Evolutionary conservation across 2,113 vertebrate genomes (phyloP).

Genomic region (Ophthalmolycus amberensis): DNA sequence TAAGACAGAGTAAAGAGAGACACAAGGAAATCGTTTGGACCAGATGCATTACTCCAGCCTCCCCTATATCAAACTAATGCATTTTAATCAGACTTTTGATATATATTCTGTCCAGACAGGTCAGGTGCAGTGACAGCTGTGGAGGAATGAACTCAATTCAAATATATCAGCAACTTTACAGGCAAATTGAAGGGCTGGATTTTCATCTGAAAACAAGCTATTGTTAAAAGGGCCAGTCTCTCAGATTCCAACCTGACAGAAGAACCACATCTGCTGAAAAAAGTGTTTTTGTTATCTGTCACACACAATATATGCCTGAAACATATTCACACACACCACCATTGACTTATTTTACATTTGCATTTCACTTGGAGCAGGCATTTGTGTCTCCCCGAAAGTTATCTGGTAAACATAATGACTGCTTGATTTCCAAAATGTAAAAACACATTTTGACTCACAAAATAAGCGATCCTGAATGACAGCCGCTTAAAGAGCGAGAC

Average conservation of each 20-base stretch:
- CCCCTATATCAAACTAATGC: conserved; percentile 24
- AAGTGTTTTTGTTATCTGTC: conserved; percentile 22
- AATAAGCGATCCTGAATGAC: conserved; percentile 55
- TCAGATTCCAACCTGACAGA: conserved; percentile 52
- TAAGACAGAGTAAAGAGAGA: neutral
- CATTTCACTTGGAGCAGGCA: conserved; percentile 34
- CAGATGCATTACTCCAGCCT: conserved; percentile 8
- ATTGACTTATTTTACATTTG: conserved; percentile 28
- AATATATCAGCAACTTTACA: conserved; percentile 61
- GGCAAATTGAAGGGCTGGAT: conserved; percentile 1
- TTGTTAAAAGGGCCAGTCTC: conserved; percentile 44
- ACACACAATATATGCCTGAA: conserved; percentile 7
- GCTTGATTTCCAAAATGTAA: conserved; percentile 61
- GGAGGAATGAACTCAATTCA: conserved; percentile 51
- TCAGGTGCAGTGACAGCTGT: conserved; percentile 42
- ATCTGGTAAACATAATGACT: conserved; percentile 54
- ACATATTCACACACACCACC: conserved; percentile 7
- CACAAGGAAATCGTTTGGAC: conserved; percentile 7
- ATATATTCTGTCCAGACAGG: conserved; percentile 54
- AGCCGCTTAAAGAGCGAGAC: conserved; percentile 58
- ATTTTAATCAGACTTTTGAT: conserved; percentile 60
- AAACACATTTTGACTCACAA: conserved; percentile 53
- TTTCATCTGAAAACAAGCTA: conserved; percentile 52
- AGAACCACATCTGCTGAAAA: conserved; percentile 47
- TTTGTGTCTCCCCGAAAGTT: conserved; percentile 37